Evolutionary conservation across 2,888 invertebrate genomes (phyloP).

Genomic region (Tromatobia lineatoria): DNA sequence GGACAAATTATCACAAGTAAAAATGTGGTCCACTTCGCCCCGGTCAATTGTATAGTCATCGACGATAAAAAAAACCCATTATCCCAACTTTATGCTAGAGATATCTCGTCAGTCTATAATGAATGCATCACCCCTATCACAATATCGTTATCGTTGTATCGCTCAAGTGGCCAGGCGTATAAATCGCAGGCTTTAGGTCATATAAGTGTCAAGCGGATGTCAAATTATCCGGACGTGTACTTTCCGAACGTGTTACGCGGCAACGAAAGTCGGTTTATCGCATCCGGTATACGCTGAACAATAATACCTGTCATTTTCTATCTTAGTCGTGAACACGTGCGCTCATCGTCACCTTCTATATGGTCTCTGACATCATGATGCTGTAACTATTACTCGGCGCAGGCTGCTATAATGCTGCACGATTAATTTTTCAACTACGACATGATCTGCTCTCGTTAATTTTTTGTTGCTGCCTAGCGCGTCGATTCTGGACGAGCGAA

Average conservation of each 20-base stretch:
- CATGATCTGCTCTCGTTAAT: constrained; percentile 42
- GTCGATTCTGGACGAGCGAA: background rate
- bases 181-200: constrained; percentile 53
- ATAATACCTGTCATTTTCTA: constrained; percentile 31
- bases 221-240: constrained; percentile 51
- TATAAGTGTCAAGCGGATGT: constrained; percentile 56
- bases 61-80: background rate
- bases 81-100: background rate
- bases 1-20: background rate
- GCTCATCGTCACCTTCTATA: constrained; percentile 44
- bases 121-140: constrained; percentile 22
- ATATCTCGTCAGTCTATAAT: constrained; percentile 20
- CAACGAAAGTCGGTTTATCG: constrained; percentile 33
- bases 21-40: background rate
- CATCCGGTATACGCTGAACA: constrained; percentile 13
- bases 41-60: background rate
- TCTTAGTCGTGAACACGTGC: constrained; percentile 20
- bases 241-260: constrained; percentile 11
- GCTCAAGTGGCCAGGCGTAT: constrained; percentile 38
- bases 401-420: constrained; percentile 36
- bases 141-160: constrained; percentile 44
- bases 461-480: constrained; percentile 17
- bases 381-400: constrained; percentile 19
- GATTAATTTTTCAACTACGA: constrained; percentile 50
- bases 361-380: background rate